A percentile compares a stretch with the other conserved stretches of the same genome.
These are phyloP conservation scores for Brachionus sp. DNA, from an alignment of 1,140 invertebrate genomes.

Conservation along the genomic window DNA sequence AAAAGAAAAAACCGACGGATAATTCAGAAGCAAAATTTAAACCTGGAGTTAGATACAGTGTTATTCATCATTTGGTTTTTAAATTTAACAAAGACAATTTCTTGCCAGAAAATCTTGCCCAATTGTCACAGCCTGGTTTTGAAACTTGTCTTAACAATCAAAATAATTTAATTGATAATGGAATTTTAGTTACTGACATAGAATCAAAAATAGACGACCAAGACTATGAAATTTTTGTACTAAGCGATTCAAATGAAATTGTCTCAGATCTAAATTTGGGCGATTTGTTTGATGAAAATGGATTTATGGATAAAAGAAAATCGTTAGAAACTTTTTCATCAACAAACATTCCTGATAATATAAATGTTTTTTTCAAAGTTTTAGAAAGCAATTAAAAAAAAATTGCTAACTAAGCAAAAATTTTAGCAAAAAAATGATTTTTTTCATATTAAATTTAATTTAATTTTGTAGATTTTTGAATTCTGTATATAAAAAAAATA, in stretches of 20 bases:
- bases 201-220: not conserved
- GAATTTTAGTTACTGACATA: not conserved
- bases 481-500: too few relatives aligned
- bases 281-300: conserved; percentile 16
- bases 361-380: conserved; percentile 32
- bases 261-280: not conserved
- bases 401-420: too few relatives aligned
- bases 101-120: not conserved
- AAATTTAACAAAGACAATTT: conserved; percentile 20
- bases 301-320: conserved; percentile 12
- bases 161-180: not conserved
- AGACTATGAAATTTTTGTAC: conserved; percentile 28
- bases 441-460: too few relatives aligned
- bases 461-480: too few relatives aligned
- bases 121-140: not conserved
- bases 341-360: not conserved
- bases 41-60: not conserved
- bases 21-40: not conserved
- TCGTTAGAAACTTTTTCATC: conserved; percentile 1
- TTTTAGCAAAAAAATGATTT: too few relatives aligned
- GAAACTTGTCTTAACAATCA: not conserved
- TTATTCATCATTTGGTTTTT: conserved; percentile 24
- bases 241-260: conserved; percentile 27
- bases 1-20: not conserved
- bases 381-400: not conserved